phyloP scores from a whole-genome alignment of 2,113 vertebrate genomes.

The Megalops atlanticus region DNA sequence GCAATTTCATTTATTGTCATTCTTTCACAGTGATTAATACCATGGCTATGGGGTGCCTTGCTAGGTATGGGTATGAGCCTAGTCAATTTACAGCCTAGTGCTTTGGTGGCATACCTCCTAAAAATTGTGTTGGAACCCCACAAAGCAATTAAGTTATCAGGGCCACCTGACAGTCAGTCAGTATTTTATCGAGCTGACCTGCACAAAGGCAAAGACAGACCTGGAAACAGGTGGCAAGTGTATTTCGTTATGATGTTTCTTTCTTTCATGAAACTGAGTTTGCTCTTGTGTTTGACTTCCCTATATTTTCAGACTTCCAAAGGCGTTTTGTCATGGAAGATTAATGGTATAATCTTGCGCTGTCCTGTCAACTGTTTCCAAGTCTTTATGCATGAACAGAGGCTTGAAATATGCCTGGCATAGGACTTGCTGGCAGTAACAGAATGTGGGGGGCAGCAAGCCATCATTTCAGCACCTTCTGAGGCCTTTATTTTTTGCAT shows the following conservation, averaged over 20 bases:
- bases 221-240: not conserved
- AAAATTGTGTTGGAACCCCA: not conserved
- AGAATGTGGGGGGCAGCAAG: not conserved
- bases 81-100: constrained; percentile 11
- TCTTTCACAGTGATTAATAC: constrained; percentile 25
- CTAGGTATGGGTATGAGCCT: not conserved
- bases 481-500: constrained; percentile 15
- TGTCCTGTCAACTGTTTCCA: constrained; percentile 30
- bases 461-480: constrained; percentile 22
- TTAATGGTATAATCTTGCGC: constrained; percentile 30
- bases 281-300: not conserved
- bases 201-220: not conserved
- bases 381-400: constrained; percentile 30
- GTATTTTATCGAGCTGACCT: not conserved
- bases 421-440: constrained; percentile 11
- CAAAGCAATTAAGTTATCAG: constrained; percentile 2
- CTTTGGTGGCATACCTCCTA: not conserved
- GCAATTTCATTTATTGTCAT: constrained; percentile 22
- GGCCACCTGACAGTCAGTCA: constrained; percentile 10
- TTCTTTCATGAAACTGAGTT: not conserved
- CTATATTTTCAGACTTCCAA: constrained; percentile 18
- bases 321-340: constrained; percentile 35
- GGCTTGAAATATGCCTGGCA: constrained; percentile 4
- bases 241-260: not conserved
- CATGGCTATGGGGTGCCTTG: not conserved